phyloP scores from a whole-genome alignment of 2,113 vertebrate genomes.

The Cairina moschata region DNA sequence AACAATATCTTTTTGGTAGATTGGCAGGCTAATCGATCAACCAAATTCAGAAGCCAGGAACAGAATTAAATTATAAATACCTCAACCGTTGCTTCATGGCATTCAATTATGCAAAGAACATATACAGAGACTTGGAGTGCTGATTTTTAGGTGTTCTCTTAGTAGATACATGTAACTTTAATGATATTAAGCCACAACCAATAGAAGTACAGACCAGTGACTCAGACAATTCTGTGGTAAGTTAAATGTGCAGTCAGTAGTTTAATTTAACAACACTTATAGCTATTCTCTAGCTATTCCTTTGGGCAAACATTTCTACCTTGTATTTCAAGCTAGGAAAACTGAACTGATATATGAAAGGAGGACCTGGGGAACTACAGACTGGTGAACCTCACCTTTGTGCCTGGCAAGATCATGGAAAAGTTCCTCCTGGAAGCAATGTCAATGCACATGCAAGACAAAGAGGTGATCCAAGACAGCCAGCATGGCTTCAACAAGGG shows the following conservation, averaged over 20 bases:
- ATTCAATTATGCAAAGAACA: background rate
- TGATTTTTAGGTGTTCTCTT: background rate
- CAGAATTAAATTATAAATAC: background rate
- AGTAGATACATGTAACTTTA: background rate
- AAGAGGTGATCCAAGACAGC: no score
- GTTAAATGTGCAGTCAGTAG: background rate
- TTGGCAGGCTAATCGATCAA: conserved; percentile 57
- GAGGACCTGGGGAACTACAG: no score
- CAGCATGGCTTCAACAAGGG: no score
- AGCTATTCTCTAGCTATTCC: background rate
- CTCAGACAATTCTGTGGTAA: background rate
- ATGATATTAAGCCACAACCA: background rate
- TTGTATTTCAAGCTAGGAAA: background rate
- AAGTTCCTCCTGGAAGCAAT: no score
- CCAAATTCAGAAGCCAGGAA: conserved; percentile 56
- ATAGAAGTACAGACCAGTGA: background rate
- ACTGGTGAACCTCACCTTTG: no score
- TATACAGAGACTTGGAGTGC: background rate
- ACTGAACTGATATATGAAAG: background rate
- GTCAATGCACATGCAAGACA: no score
- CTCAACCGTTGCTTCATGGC: background rate
- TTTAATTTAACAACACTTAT: background rate
- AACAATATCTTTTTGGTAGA: conserved; percentile 48
- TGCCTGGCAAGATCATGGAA: no score
- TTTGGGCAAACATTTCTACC: background rate